A percentile compares a stretch with the other conserved stretches of the same genome.
Conservation (phyloP, 2,113 vertebrate genomes). For the Rhabdomys dilectus region DNA sequence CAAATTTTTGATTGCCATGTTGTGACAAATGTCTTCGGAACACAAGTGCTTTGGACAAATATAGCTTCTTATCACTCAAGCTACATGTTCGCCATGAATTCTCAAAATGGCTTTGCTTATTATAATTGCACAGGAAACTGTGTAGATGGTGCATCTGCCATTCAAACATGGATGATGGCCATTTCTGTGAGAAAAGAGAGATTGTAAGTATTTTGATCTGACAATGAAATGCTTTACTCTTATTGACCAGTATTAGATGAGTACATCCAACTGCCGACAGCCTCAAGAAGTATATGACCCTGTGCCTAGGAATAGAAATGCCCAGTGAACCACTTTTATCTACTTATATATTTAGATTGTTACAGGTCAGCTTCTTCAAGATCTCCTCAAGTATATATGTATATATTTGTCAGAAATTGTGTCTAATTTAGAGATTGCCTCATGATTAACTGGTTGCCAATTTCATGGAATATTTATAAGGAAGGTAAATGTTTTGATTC, state of each 20-base stretch:
- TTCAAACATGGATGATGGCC: background rate
- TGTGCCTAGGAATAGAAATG: background rate
- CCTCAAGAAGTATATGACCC: background rate
- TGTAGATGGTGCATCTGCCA: background rate
- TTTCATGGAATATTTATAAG: slow-evolving; percentile 21
- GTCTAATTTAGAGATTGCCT: background rate
- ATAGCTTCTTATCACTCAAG: background rate
- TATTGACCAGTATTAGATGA: background rate
- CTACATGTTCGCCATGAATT: background rate
- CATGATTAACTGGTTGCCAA: slow-evolving; percentile 37
- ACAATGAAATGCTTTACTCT: background rate
- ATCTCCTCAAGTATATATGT: background rate
- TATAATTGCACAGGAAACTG: background rate
- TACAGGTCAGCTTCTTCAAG: background rate
- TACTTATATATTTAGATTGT: background rate
- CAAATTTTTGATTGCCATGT: background rate
- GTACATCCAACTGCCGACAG: background rate
- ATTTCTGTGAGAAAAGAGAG: background rate
- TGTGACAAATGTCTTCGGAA: background rate
- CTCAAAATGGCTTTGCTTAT: background rate
- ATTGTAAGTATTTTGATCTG: background rate
- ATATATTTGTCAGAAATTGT: background rate
- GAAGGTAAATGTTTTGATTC: slow-evolving; percentile 53
- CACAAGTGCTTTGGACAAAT: background rate
- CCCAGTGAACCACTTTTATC: background rate